These are phyloP conservation scores for Limnephilus marmoratus DNA, from an alignment of 2,888 invertebrate species.

Conservation along the genomic window DNA sequence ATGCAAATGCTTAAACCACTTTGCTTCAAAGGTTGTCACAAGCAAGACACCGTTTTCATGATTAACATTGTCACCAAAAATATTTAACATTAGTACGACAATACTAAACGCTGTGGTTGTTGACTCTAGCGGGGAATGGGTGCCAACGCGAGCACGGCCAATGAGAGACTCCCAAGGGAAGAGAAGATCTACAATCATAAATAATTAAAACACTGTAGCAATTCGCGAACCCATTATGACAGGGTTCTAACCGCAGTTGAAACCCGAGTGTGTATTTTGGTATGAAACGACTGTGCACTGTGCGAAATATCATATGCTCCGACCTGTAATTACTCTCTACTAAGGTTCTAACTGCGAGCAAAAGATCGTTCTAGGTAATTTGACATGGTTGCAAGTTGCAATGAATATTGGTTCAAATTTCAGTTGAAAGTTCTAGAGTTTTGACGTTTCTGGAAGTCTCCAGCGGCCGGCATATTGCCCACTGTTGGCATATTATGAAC, in stretches of 20 bases:
- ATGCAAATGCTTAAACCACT: neutral
- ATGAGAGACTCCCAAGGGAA: neutral
- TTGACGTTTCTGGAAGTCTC: too few relatives aligned
- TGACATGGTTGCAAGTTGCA: neutral
- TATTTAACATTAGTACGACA: neutral
- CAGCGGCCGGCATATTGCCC: neutral
- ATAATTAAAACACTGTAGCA: neutral
- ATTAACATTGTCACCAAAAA: neutral
- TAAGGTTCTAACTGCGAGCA: neutral
- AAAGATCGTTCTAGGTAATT: neutral
- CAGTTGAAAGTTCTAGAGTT: neutral
- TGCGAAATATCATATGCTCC: neutral
- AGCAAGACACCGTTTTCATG: neutral
- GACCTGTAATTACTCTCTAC: neutral
- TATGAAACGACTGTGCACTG: neutral
- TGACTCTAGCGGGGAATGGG: neutral
- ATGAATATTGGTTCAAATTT: neutral
- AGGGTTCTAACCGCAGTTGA: neutral
- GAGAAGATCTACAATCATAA: neutral
- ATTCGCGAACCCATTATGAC: neutral
- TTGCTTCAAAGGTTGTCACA: neutral
- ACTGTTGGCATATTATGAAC: neutral
- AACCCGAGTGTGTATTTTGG: neutral
- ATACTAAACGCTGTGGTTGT: neutral
- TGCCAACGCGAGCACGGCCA: neutral